These are phyloP conservation scores for Julus scanicus DNA, from an alignment of 2,888 invertebrate species.

Conservation along the genomic window DNA sequence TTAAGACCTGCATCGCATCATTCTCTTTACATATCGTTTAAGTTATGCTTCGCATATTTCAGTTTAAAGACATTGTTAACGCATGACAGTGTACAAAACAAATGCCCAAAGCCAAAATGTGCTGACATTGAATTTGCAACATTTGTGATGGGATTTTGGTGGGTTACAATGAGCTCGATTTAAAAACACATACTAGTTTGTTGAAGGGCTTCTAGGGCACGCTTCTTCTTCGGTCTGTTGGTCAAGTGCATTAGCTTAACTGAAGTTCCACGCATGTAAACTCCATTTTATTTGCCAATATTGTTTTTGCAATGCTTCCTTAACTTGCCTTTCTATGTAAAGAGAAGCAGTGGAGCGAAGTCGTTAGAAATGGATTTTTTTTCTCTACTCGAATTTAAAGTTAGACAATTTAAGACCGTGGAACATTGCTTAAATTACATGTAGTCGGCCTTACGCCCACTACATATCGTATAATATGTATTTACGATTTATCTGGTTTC, in stretches of 20 bases:
- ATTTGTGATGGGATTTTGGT: neutral
- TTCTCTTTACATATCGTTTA: neutral
- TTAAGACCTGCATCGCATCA: too few relatives aligned
- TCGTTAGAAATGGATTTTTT: slow-evolving; percentile 11
- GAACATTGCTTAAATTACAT: slow-evolving; percentile 7
- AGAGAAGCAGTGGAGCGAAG: neutral
- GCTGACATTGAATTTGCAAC: neutral
- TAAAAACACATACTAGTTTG: slow-evolving; percentile 1
- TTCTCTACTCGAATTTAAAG: neutral
- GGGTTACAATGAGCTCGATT: slow-evolving; percentile 28
- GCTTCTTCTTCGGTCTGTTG: slow-evolving; percentile 1
- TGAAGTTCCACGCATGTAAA: slow-evolving; percentile 20
- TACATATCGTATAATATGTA: neutral
- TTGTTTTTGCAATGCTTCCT: slow-evolving; percentile 19
- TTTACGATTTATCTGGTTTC: too few relatives aligned
- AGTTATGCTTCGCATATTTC: neutral
- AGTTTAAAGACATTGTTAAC: slow-evolving; percentile 11
- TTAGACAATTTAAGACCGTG: neutral
- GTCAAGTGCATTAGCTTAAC: slow-evolving; percentile 28
- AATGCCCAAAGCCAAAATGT: neutral
- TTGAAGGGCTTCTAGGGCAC: slow-evolving; percentile 15
- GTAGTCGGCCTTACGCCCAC: too few relatives aligned
- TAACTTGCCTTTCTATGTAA: neutral
- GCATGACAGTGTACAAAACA: slow-evolving; percentile 16
- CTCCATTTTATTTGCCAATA: neutral